Base-by-base conservation (phyloP, 2,888 invertebrate genomes). In the Automeris io region DNA sequence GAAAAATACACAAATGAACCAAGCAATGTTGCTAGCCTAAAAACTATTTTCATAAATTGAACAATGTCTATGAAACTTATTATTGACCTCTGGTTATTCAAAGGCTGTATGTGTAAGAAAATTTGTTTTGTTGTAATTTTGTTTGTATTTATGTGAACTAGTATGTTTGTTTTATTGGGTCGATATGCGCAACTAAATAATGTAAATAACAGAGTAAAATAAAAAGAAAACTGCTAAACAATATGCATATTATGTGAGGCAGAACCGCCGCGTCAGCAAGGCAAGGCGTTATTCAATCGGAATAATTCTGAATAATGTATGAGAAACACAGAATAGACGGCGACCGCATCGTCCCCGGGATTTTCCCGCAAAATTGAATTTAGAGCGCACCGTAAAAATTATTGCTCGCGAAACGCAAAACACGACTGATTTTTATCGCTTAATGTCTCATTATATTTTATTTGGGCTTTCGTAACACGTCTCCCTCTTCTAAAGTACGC, bases 301-400 rank as follows among this genome's bases (percentile, higher is more conserved):
- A 63, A 61, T 61, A 56, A 63, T 65, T 54, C 57, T 74, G 73
- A 73, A 77, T 78, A 70, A 73, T 74, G 61, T 70, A 74, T 73
- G 69, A 69, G 63, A 47, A 53, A 61, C 51, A 57, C 58, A 62
- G 57, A 60, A 57, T 54, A 58, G 52, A 51, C 44, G 45, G 43
- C 36, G 39, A 38, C 21, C 35, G 42, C 36, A 24, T 43, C 42
- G 47, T 49, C 40, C 43, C 52, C 49, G 44, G 54, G 57, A 57
- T 61, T 66, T 61, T 50, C 54, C 55, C 51, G 53, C 63, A 58
- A 66, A 71, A 76, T 70, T 72, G 62, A 59, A 59, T 61, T 69
- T 61, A 59, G 56, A 49, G 54, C 54, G 51, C 49, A 51, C 42
- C 46, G 54, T 55, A 59, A 57, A 58, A 60, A 59, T 47, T 56